phyloP scores from a whole-genome alignment of 2,888 invertebrate genomes.

The Chrysotoxum bicinctum region DNA sequence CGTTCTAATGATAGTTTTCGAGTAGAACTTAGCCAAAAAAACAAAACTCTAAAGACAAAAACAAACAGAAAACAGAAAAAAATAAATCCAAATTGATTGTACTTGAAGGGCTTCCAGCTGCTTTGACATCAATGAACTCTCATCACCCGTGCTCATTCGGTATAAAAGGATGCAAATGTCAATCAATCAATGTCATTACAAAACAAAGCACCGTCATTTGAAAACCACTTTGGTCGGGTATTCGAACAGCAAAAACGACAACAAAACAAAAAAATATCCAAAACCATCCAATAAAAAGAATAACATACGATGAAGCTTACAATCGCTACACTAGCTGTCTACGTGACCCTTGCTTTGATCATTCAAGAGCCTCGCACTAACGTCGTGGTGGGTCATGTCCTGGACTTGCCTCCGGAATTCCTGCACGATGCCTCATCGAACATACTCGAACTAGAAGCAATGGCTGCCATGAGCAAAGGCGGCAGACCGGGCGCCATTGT shows the following conservation, averaged over 20 bases:
- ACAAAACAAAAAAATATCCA: neutral
- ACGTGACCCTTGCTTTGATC: constrained; percentile 58
- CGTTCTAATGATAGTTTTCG: neutral
- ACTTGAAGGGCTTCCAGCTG: constrained; percentile 55
- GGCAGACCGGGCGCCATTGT: neutral
- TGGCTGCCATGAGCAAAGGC: constrained; percentile 51
- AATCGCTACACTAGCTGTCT: constrained; percentile 45
- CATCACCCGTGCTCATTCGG: neutral
- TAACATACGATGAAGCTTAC: constrained; percentile 54
- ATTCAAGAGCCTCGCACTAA: constrained; percentile 36
- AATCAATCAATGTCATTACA: constrained; percentile 53
- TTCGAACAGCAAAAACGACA: neutral
- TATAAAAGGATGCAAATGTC: constrained; percentile 63
- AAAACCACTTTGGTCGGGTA: constrained; percentile 10
- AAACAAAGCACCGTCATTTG: constrained; percentile 33
- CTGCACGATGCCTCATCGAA: constrained; percentile 61
- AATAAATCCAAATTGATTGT: constrained; percentile 40
- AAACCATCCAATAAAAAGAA: neutral
- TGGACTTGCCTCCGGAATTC: constrained; percentile 63
- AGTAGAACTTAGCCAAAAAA: neutral
- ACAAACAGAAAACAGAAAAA: neutral
- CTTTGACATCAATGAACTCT: constrained; percentile 25
- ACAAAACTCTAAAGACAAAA: neutral
- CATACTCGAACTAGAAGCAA: constrained; percentile 63
- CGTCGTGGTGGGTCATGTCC: constrained; percentile 43